Percentiles rank a stretch among this genome's conserved stretches.
Conservation (phyloP, 1,140 invertebrate genomes). For the Eriocheir sinensis region DNA sequence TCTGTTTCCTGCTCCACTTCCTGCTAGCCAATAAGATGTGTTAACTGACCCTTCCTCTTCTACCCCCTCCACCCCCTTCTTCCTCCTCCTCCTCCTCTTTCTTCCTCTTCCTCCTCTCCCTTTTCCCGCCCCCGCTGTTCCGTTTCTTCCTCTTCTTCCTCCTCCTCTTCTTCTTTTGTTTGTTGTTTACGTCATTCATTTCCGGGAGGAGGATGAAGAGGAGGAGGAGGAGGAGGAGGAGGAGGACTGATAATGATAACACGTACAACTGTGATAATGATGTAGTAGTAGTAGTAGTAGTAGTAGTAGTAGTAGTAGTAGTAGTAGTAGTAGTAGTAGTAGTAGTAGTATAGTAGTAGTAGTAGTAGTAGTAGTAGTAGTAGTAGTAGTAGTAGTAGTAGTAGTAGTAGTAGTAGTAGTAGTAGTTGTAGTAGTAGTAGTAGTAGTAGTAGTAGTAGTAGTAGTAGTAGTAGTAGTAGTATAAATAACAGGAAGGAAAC, state of each 20-base stretch:
- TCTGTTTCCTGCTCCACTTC: not conserved
- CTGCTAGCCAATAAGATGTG: not conserved
- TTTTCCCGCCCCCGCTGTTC: too few relatives aligned
- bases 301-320: too few relatives aligned
- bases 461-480: constrained; percentile 27
- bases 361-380: not conserved
- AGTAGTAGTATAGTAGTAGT: not conserved
- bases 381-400: not conserved
- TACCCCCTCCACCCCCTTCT: too few relatives aligned
- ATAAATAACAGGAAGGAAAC: not conserved
- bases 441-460: not conserved
- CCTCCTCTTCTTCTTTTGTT: too few relatives aligned
- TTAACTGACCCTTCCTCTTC: not conserved
- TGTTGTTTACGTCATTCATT: not conserved
- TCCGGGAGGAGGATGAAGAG: too few relatives aligned
- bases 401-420: constrained; percentile 7
- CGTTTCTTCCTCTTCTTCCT: too few relatives aligned
- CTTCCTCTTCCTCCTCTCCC: too few relatives aligned
- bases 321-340: too few relatives aligned
- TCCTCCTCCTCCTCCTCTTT: too few relatives aligned
- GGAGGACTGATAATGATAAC: too few relatives aligned
- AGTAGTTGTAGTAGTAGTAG: not conserved
- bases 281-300: not conserved
- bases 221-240: too few relatives aligned
- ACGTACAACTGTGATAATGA: not conserved